These are phyloP conservation scores for Tetragonula carbonaria DNA, from an alignment of 2,888 invertebrate species.

Conservation along the genomic window DNA sequence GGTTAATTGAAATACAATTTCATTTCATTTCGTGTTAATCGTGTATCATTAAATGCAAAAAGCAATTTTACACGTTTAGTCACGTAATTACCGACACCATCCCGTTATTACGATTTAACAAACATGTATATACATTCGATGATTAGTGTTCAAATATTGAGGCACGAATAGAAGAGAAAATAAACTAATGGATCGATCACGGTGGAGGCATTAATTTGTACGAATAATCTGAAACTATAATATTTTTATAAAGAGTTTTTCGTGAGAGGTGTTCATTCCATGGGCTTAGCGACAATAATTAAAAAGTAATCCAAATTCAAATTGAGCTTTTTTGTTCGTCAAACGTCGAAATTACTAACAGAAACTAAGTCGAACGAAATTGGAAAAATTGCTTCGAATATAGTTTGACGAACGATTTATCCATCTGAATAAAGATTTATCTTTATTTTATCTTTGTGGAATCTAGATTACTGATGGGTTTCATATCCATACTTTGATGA, in stretches of 20 bases:
- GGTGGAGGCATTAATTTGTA: conserved; percentile 9
- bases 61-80: not conserved
- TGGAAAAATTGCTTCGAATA: not conserved
- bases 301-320: conserved; percentile 15
- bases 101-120: not conserved
- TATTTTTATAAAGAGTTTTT: conserved; percentile 13
- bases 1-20: not conserved
- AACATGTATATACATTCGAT: not conserved
- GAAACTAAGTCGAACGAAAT: not conserved
- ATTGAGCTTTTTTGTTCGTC: not conserved
- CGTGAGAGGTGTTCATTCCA: not conserved
- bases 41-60: not conserved
- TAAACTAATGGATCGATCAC: not conserved
- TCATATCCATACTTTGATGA: not conserved
- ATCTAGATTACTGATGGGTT: not conserved
- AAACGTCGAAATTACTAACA: not conserved
- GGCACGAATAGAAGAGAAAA: not conserved
- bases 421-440: not conserved
- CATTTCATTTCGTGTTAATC: not conserved
- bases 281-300: not conserved
- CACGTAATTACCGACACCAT: not conserved
- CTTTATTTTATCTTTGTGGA: not conserved
- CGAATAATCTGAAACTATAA: not conserved
- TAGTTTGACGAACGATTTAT: not conserved
- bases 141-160: conserved; percentile 4